phyloP scores from a whole-genome alignment of 2,797 vertebrate species.

The Dermochelys coriacea region DNA sequence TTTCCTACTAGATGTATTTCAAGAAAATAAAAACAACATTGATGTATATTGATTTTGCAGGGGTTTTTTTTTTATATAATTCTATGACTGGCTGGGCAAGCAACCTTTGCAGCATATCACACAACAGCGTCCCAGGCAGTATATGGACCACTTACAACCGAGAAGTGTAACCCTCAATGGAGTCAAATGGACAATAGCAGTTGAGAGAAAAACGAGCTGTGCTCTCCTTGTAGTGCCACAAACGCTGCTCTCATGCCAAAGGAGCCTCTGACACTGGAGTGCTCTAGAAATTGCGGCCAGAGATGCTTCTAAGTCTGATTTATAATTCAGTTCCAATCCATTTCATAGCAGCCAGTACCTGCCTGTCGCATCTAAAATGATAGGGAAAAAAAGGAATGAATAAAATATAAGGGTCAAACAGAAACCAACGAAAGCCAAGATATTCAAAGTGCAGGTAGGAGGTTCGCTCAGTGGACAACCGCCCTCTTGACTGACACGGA shows the following conservation, averaged over 20 bases:
- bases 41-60: not conserved
- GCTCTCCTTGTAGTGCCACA: not conserved
- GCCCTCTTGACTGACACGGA: not conserved
- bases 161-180: not conserved
- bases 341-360: accelerated
- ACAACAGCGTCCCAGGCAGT: not conserved
- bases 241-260: not conserved
- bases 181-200: accelerated
- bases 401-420: not conserved
- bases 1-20: not conserved
- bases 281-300: accelerated
- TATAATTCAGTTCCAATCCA: not conserved
- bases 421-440: not conserved
- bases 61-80: not conserved
- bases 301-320: not conserved
- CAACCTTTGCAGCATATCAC: not conserved
- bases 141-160: not conserved
- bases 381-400: not conserved
- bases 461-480: not conserved
- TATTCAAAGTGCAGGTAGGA: not conserved
- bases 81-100: not conserved
- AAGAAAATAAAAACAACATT: slow-evolving; percentile 25
- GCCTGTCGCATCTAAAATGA: accelerated
- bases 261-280: not conserved
- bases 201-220: accelerated